phyloP scores from a whole-genome alignment of 2,797 vertebrate genomes.

The Antennarius maculatus region DNA sequence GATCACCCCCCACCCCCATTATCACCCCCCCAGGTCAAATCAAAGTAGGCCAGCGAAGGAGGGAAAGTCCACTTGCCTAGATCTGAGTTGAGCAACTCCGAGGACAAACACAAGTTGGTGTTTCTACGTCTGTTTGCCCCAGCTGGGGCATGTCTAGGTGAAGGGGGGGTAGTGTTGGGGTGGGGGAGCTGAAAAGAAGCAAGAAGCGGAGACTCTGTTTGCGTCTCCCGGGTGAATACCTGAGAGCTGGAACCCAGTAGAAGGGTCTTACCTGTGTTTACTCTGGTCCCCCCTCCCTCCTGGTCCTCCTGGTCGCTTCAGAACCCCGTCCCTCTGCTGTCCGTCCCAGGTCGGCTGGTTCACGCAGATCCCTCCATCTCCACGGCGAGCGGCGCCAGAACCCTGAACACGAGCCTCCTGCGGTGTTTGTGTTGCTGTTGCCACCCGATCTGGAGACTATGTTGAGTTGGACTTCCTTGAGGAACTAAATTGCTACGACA shows the following conservation, averaged over 20 bases:
- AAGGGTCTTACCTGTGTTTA: conserved; percentile 78
- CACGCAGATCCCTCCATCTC: conserved; percentile 62
- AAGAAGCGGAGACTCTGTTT: not conserved
- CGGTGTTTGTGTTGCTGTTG: conserved; percentile 54
- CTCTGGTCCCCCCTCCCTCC: conserved; percentile 70
- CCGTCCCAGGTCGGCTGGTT: conserved; percentile 53
- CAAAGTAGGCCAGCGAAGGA: conserved; percentile 35
- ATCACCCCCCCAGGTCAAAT: conserved; percentile 7
- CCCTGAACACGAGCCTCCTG: conserved; percentile 42
- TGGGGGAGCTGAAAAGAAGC: not conserved
- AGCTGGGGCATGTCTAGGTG: conserved; percentile 38
- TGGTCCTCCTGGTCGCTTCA: conserved; percentile 49
- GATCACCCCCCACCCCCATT: too few species aligned
- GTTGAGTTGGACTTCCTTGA: conserved; percentile 87
- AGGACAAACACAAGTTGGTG: conserved; percentile 48
- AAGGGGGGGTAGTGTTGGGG: not conserved
- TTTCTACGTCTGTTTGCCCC: conserved; percentile 61
- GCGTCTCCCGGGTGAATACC: not conserved
- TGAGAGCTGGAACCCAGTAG: conserved; percentile 8
- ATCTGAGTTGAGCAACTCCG: conserved; percentile 62
- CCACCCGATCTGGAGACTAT: conserved; percentile 79
- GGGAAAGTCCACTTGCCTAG: conserved; percentile 59
- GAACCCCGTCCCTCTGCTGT: conserved; percentile 45
- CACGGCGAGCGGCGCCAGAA: conserved; percentile 24
- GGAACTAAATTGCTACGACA: conserved; percentile 86